Evolutionary conservation across 2,113 vertebrate genomes (phyloP).

Genomic region (Loxodonta africana): DNA sequence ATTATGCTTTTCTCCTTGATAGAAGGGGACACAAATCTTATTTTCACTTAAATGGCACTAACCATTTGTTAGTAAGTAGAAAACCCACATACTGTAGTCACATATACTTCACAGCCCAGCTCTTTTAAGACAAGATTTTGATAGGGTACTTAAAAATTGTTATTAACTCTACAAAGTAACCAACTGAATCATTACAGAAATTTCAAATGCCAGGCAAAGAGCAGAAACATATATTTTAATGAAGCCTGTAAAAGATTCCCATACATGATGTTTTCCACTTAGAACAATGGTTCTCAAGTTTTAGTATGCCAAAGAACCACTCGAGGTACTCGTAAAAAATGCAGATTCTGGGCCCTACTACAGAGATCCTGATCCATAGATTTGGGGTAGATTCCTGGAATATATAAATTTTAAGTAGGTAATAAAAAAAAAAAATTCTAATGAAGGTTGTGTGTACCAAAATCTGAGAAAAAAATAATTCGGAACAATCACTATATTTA

Average conservation of each 20-base stretch:
- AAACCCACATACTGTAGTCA: not conserved
- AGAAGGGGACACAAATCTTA: not conserved
- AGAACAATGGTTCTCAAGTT: constrained; percentile 1
- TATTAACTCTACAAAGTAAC: not conserved
- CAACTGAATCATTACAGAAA: constrained; percentile 29
- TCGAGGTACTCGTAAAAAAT: not conserved
- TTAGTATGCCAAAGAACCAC: not conserved
- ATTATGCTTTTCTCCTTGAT: constrained; percentile 16
- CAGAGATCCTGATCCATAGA: not conserved
- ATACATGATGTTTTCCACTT: not conserved
- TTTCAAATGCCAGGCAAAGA: not conserved
- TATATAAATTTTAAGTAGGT: not conserved
- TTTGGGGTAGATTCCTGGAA: not conserved
- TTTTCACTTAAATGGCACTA: not conserved
- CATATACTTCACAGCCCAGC: not conserved
- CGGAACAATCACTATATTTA: constrained; percentile 16
- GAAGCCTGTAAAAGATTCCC: not conserved
- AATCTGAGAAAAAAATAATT: not conserved
- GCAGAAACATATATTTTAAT: constrained; percentile 19
- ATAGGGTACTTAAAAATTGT: not conserved
- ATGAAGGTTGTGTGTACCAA: not conserved
- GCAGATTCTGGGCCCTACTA: not conserved
- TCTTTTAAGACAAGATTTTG: not conserved
- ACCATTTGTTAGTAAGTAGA: constrained; percentile 20
- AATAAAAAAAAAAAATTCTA: no score